Conservation (phyloP, 1,140 invertebrate genomes). For the Platyscapa corneri region DNA sequence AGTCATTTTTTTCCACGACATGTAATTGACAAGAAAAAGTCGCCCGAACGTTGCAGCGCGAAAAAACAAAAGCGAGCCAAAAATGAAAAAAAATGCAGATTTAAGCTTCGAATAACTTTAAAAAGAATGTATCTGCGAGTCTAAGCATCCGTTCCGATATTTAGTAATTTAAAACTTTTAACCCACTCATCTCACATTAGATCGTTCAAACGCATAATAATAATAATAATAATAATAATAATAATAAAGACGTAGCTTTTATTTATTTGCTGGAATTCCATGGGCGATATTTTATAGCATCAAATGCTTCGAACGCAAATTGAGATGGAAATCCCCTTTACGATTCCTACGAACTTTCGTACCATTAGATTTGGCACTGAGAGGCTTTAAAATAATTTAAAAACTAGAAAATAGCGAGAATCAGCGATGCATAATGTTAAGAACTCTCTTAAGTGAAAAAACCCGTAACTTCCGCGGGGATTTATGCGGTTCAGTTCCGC, state of each 20-base stretch:
- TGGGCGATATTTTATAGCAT: neutral
- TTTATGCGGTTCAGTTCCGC: constrained; percentile 36
- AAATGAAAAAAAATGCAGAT: neutral
- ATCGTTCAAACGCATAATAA: neutral
- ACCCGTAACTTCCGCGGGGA: neutral
- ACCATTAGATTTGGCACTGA: neutral
- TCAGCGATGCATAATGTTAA: constrained; percentile 14
- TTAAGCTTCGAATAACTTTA: neutral
- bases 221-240: too few relatives aligned
- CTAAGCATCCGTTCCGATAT: neutral
- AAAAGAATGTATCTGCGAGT: neutral
- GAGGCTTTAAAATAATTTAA: constrained; percentile 14
- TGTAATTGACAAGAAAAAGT: neutral
- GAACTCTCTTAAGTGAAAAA: constrained; percentile 15
- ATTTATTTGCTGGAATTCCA: constrained; percentile 9
- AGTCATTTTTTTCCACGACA: neutral
- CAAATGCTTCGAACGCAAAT: neutral
- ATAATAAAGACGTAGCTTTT: too few relatives aligned
- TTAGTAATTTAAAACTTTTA: neutral
- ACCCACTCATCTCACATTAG: neutral
- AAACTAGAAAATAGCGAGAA: constrained; percentile 1
- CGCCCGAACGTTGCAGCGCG: too few relatives aligned
- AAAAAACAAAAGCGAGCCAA: neutral
- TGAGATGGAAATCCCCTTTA: neutral
- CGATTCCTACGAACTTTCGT: neutral